Evolutionary conservation across 2,888 invertebrate species (phyloP).

Genomic region (Homarus gammarus): DNA sequence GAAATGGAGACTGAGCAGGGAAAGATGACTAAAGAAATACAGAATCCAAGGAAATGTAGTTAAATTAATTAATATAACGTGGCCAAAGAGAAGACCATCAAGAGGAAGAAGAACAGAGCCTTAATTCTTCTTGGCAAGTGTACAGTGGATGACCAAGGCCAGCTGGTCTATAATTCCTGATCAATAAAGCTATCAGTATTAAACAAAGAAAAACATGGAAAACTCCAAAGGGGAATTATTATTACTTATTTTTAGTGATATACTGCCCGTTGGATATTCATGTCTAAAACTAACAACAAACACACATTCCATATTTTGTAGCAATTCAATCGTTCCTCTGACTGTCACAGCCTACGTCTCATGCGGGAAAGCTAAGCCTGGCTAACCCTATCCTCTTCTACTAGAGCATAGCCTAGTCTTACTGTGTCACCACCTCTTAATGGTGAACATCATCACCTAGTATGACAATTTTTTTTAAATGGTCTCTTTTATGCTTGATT

Average conservation of each 20-base stretch:
- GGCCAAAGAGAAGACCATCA: too few species aligned
- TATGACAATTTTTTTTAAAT: not conserved
- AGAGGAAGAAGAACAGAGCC: too few species aligned
- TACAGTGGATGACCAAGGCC: too few species aligned
- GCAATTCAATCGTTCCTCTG: conserved; percentile 59
- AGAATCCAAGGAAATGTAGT: too few species aligned
- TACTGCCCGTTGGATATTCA: not conserved
- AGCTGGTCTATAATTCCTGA: too few species aligned
- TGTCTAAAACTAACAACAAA: conserved; percentile 18
- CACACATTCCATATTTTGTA: conserved; percentile 38
- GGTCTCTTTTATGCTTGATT: not conserved
- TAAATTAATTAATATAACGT: too few species aligned
- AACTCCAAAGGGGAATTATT: too few species aligned
- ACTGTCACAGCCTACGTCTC: conserved; percentile 67
- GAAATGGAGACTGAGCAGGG: too few species aligned
- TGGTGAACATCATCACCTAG: conserved; percentile 11
- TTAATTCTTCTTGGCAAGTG: too few species aligned
- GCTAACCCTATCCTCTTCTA: conserved; percentile 24
- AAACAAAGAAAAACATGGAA: not conserved
- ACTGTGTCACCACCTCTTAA: not conserved
- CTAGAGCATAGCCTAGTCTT: conserved; percentile 16
- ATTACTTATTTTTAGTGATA: not conserved
- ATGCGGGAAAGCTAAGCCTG: conserved; percentile 30
- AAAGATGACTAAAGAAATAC: too few species aligned
- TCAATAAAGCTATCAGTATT: not conserved